phyloP scores from a whole-genome alignment of 2,797 vertebrate genomes.

The Miichthys miiuy region DNA sequence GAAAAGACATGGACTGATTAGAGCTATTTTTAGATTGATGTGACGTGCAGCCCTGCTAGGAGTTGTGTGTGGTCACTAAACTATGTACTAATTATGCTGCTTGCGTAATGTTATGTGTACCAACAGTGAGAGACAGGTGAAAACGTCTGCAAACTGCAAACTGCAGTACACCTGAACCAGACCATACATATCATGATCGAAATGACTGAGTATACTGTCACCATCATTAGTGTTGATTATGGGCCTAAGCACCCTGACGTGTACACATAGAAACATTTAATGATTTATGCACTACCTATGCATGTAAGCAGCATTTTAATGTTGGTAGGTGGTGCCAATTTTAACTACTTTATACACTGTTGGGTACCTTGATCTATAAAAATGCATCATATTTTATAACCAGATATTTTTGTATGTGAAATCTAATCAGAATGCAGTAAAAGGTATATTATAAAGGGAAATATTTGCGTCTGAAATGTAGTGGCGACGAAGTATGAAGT shows the following conservation, averaged over 20 bases:
- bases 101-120: neutral
- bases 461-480: neutral
- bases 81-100: neutral
- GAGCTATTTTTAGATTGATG: neutral
- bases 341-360: neutral
- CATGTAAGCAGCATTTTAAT: neutral
- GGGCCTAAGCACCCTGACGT: conserved; percentile 60
- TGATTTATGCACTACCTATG: neutral
- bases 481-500: neutral
- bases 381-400: neutral
- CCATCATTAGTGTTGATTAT: neutral
- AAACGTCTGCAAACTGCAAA: too few relatives aligned
- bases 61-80: neutral
- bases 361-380: neutral
- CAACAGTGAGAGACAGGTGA: neutral
- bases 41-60: neutral
- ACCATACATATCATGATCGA: neutral
- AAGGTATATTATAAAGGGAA: too few relatives aligned
- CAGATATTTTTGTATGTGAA: neutral
- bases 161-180: neutral
- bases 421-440: neutral
- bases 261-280: neutral
- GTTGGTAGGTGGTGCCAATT: neutral
- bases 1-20: neutral
- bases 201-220: neutral